phyloP scores from a whole-genome alignment of 2,888 invertebrate species.

The Piscicola geometra region DNA sequence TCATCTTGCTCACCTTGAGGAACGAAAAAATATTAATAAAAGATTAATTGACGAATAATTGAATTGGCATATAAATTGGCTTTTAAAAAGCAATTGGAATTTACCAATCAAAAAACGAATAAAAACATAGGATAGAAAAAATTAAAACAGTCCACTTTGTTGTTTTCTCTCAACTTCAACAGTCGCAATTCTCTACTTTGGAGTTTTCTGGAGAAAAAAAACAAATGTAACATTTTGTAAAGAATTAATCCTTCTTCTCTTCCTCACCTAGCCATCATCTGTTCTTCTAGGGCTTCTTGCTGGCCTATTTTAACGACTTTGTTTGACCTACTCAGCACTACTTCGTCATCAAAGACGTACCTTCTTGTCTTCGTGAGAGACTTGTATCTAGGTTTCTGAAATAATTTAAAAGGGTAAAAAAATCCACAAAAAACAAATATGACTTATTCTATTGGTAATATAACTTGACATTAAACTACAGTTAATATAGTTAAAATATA shows the following conservation, averaged over 20 bases:
- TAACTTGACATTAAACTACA: too few relatives aligned
- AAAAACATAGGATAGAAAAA: too few relatives aligned
- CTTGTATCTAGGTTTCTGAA: constrained; percentile 30
- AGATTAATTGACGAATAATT: too few relatives aligned
- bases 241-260: too few relatives aligned
- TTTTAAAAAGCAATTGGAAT: neutral
- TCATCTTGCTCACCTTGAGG: neutral
- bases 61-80: neutral
- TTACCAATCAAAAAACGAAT: neutral
- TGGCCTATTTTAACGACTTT: constrained; percentile 25
- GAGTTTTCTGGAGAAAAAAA: neutral
- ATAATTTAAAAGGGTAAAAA: too few relatives aligned
- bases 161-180: neutral
- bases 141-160: too few relatives aligned
- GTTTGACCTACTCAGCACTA: constrained; percentile 9
- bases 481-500: too few relatives aligned
- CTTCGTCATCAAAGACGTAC: constrained; percentile 32
- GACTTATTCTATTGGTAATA: too few relatives aligned
- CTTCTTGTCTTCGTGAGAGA: constrained; percentile 35
- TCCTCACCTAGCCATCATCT: too few relatives aligned
- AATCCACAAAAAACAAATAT: too few relatives aligned
- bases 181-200: neutral
- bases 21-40: too few relatives aligned
- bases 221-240: too few relatives aligned
- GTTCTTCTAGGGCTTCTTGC: neutral